Evolutionary conservation across 2,797 vertebrate species (phyloP), one percentile per base, ranked within the genome.

Genomic region (Eleutherodactylus coqui): DNA sequence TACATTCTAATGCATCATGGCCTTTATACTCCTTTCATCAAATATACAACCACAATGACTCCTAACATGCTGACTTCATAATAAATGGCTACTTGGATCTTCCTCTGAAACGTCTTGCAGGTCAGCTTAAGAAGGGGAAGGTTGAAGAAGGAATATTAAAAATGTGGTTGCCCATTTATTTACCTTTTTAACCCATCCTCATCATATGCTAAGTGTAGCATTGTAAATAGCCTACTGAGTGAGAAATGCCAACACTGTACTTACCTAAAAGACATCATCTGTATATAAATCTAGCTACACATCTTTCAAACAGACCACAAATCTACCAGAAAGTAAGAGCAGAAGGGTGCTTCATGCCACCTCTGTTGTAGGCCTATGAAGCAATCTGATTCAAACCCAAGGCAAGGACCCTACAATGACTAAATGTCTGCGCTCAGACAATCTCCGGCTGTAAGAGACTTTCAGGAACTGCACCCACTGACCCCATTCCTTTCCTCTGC

Each of bases 401-500:
- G 1, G 45, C 45, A 29, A 47, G 43, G 49, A 49, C n/a, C 10
- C 76, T 78, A 41, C 24, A 58, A 43, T 41, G 29, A 78, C 47
- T 76, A 53, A 76, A 53, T 29, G 45, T 51, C 49, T 51, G 73
- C 45, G 19, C 73, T 55, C 13, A 19, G 43, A 51, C 9, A 9
- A 36, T 84, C 53, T 64, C 36, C n/a, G 69, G 36, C 45, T 43
- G 47, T 19, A 67, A 6, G 49, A 55, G 36, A 82, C 14, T 32
- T 72, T 79, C 38, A 79, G 70, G 85, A 86, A 64, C 32, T 69
- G 69, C 73, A 76, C 60, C 79, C 64, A 38, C 19, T 86, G 73
- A 86, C 79, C 85, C 85, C 79, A 70, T 70, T 49, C 38, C 47
- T 75, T 62, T 81, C 45, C 58, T 75, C 38, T 82, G 34, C 45